phyloP scores from a whole-genome alignment of 1,140 invertebrate species.

The Pollicipes pollicipes region DNA sequence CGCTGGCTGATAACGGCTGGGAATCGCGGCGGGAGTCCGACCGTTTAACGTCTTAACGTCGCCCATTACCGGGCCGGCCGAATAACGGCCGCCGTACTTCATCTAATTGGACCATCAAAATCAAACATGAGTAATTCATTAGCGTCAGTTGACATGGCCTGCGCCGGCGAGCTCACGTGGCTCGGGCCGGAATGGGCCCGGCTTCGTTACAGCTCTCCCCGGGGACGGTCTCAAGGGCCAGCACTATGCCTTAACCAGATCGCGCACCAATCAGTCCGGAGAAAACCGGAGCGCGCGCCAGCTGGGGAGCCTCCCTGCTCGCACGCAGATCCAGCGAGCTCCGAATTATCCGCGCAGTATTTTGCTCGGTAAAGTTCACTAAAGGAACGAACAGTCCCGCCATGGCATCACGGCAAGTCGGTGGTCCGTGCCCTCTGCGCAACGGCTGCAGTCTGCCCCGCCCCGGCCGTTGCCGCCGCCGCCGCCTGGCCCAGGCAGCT shows the following conservation, averaged over 20 bases:
- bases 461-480: no score
- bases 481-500: not conserved
- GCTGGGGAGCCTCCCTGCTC: no score
- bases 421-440: no score
- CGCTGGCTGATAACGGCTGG: no score
- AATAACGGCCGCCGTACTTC: not conserved
- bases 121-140: slow-evolving; percentile 1
- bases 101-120: not conserved
- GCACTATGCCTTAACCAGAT: no score
- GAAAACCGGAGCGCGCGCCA: no score
- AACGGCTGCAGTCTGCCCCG: not conserved
- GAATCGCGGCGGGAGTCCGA: not conserved
- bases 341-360: no score
- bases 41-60: not conserved
- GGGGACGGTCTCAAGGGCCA: not conserved
- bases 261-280: no score
- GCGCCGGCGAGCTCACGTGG: not conserved
- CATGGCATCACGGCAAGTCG: no score
- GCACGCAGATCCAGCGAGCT: not conserved
- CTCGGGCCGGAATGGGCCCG: not conserved
- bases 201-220: not conserved
- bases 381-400: no score
- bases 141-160: not conserved
- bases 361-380: no score
- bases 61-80: not conserved